phyloP scores from a whole-genome alignment of 2,113 vertebrate genomes.

The Manacus vitellinus region DNA sequence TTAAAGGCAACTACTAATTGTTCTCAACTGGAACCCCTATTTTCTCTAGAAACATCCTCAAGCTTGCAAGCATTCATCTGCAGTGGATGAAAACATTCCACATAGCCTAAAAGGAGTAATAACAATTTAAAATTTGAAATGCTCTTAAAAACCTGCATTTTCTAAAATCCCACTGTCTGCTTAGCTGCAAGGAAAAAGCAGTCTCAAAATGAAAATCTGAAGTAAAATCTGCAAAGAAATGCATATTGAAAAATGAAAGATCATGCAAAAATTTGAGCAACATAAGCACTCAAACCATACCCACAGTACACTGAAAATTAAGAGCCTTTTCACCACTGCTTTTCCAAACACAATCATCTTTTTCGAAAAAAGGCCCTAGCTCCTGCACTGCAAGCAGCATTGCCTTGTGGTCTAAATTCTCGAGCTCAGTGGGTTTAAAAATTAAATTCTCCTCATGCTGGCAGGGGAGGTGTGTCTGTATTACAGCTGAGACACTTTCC shows the following conservation, averaged over 20 bases:
- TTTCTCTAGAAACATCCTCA: neutral
- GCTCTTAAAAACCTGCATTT: neutral
- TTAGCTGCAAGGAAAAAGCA: neutral
- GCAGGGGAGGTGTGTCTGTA: neutral
- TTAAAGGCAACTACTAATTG: neutral
- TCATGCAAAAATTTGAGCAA: neutral
- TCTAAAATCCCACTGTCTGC: neutral
- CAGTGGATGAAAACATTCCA: neutral
- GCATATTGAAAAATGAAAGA: neutral
- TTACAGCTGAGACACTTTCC: neutral
- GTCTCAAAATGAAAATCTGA: neutral
- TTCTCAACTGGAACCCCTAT: neutral
- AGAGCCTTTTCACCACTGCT: neutral
- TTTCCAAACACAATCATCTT: neutral
- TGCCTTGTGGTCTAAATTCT: neutral
- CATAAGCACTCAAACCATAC: neutral
- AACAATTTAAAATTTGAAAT: neutral
- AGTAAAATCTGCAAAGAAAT: neutral
- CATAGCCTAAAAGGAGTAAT: neutral
- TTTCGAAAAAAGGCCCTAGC: neutral
- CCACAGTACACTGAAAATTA: neutral
- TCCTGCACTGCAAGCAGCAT: fast-evolving
- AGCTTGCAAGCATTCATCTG: neutral
- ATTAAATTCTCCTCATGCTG: neutral
- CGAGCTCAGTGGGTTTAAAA: neutral